Conservation (phyloP, 1,140 invertebrate species). For the Aphis gossypii region DNA sequence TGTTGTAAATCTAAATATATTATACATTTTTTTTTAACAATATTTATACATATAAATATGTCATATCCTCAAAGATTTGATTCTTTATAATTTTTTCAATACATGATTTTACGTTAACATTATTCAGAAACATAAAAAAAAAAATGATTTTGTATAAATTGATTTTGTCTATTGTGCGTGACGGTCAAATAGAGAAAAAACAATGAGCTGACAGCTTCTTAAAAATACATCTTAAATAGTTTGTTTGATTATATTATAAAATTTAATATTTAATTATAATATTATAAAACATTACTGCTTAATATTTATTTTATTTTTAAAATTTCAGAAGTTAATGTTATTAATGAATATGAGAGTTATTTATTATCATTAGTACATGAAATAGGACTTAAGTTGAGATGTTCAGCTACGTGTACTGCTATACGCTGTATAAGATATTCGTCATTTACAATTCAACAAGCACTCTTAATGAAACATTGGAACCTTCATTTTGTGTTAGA, state of each 20-base stretch:
- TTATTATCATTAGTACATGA: slow-evolving; percentile 79
- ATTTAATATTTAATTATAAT: too few relatives aligned
- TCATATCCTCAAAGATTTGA: too few relatives aligned
- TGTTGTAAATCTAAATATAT: too few relatives aligned
- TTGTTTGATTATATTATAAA: neutral
- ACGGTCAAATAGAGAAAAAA: too few relatives aligned
- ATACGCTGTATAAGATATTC: slow-evolving; percentile 84
- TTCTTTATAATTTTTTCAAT: too few relatives aligned
- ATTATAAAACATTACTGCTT: neutral
- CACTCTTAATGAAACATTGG: slow-evolving; percentile 86
- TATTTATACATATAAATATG: too few relatives aligned
- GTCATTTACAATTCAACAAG: slow-evolving; percentile 78
- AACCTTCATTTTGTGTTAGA: slow-evolving; percentile 74
- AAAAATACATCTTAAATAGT: neutral
- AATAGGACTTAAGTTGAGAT: slow-evolving; percentile 79
- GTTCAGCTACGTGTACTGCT: slow-evolving; percentile 79
- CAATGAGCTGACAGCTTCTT: neutral
- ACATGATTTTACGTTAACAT: too few relatives aligned
- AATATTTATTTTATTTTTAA: slow-evolving; percentile 59
- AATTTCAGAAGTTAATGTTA: slow-evolving; percentile 80
- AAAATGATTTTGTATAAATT: too few relatives aligned
- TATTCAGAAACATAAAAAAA: too few relatives aligned
- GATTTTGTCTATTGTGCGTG: too few relatives aligned
- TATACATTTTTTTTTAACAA: too few relatives aligned
- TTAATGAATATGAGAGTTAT: slow-evolving; percentile 83